Evolutionary conservation across 2,888 invertebrate genomes (phyloP), one percentile per base, ranked within the genome.

Genomic region (Drosophila anomelani): DNA sequence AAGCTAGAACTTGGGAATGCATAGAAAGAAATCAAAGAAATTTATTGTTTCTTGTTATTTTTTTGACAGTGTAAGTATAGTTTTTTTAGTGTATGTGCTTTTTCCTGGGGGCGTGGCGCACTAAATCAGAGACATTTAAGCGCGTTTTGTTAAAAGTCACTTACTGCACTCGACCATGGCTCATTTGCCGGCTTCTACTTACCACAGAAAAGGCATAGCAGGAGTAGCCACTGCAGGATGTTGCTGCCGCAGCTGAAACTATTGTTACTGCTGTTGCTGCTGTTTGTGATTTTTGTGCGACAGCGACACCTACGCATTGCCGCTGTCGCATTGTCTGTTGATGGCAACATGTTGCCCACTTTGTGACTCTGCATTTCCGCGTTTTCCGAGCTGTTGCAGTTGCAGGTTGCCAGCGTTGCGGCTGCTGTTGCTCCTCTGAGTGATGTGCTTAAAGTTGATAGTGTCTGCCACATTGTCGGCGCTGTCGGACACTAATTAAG

Each of bases 401-500:
- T 73, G 64, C 47, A 39, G 57, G 71, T 59, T 71, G 49, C 64
- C 69, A 67, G 61, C 60, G 34, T 64, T 71, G 70, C 72, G 47
- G 74, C 51, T 72, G 17, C 12, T 47, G 36, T 5, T 41, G 43
- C 26, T 12, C 57, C 66, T 61, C 59, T 80, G 80, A 83, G 75
- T 79, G 86, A 80, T 80, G 80, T 76, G 79, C 70, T 63, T 72
- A 78, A 62, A 73, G 79, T 75, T 87, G 83, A 79, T 83, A 81
- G 72, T 59, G 79, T 74, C 77, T 81, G 85, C 80, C 77, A 77
- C 85, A 79, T 84, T 85, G 82, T 78, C 78, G 77, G 62, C 77
- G 76, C 70, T 78, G 88, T 72, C 78, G 85, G 90, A 90, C 90
- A 90, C 90, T 90, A 90, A 90, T 90, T 90, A 89, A 88, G 90